phyloP scores from a whole-genome alignment of 2,888 invertebrate species.

The Argyresthia albistria region DNA sequence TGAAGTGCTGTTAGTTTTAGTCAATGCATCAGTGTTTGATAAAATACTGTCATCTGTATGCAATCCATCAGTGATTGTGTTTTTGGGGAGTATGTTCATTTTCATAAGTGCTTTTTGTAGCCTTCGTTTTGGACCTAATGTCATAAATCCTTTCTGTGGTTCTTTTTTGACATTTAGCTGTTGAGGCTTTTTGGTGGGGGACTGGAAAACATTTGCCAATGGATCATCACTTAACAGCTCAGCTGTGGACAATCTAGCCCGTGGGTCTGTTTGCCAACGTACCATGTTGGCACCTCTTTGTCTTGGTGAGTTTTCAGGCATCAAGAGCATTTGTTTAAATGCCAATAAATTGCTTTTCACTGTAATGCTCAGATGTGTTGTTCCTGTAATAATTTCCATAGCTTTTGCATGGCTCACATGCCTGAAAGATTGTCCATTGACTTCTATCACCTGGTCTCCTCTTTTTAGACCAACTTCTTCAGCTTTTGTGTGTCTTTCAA shows the following conservation, averaged over 20 bases:
- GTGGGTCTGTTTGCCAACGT: conserved; percentile 77
- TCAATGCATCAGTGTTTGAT: conserved; percentile 71
- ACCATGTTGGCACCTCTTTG: conserved; percentile 80
- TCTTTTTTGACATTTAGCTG: conserved; percentile 73
- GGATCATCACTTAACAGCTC: conserved; percentile 74
- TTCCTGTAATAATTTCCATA: conserved; percentile 91
- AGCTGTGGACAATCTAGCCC: conserved; percentile 84
- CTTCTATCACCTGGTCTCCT: conserved; percentile 98
- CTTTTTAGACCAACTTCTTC: conserved; percentile 96
- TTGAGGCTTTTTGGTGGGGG: conserved; percentile 70
- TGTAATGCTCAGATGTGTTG: conserved; percentile 96
- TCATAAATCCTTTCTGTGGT: conserved; percentile 88
- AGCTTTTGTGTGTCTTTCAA: conserved; percentile 93
- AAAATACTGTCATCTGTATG: conserved; percentile 77
- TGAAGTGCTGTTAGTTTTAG: conserved; percentile 58
- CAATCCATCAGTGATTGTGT: conserved; percentile 79
- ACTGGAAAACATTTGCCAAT: conserved; percentile 64
- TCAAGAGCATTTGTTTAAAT: conserved; percentile 77
- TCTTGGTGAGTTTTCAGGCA: conserved; percentile 87
- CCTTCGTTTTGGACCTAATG: conserved; percentile 87
- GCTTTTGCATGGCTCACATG: conserved; percentile 94
- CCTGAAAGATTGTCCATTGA: conserved; percentile 97
- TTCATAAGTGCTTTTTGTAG: conserved; percentile 89
- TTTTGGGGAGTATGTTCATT: conserved; percentile 91
- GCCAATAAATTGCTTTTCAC: conserved; percentile 97